Evolutionary conservation across 2,797 vertebrate species (phyloP).

Genomic region (Naso thynnoides): DNA sequence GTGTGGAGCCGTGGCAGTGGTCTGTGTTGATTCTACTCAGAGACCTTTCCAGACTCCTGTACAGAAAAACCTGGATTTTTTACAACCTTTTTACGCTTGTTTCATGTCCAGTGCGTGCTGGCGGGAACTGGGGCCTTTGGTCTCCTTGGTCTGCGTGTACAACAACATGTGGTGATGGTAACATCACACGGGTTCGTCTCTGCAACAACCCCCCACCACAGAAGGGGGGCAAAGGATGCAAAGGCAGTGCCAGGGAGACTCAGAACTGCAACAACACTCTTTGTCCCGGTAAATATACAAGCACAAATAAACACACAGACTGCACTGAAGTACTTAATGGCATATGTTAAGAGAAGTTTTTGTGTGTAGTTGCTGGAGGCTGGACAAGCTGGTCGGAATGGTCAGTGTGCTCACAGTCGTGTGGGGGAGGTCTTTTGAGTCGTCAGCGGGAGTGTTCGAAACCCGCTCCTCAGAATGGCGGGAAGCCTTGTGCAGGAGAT

Average conservation of each 20-base stretch:
- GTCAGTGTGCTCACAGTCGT: slow-evolving; percentile 91
- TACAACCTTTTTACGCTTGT: slow-evolving; percentile 22
- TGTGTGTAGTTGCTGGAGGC: slow-evolving; percentile 89
- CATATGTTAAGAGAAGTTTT: slow-evolving; percentile 18
- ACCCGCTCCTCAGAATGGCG: slow-evolving; percentile 90
- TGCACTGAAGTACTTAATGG: neutral
- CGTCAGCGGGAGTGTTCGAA: slow-evolving; percentile 90
- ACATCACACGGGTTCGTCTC: slow-evolving; percentile 92
- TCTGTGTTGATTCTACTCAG: slow-evolving; percentile 22
- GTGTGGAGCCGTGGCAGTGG: slow-evolving; percentile 8
- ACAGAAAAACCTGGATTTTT: neutral
- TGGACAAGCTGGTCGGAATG: slow-evolving; percentile 95
- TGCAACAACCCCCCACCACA: slow-evolving; percentile 94
- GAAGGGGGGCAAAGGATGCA: slow-evolving; percentile 89
- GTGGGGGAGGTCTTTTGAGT: slow-evolving; percentile 91
- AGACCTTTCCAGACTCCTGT: slow-evolving; percentile 15
- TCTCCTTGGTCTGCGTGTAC: slow-evolving; percentile 98
- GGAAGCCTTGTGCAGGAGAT: slow-evolving; percentile 91
- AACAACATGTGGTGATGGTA: slow-evolving; percentile 92
- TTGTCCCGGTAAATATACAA: slow-evolving; percentile 75
- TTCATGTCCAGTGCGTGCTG: slow-evolving; percentile 84
- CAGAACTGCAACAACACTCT: slow-evolving; percentile 78
- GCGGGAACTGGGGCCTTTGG: slow-evolving; percentile 96
- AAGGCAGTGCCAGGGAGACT: slow-evolving; percentile 88
- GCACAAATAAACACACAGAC: neutral